These are phyloP conservation scores for Ferrisia virgata DNA, from an alignment of 2,888 invertebrate species.

Conservation along the genomic window DNA sequence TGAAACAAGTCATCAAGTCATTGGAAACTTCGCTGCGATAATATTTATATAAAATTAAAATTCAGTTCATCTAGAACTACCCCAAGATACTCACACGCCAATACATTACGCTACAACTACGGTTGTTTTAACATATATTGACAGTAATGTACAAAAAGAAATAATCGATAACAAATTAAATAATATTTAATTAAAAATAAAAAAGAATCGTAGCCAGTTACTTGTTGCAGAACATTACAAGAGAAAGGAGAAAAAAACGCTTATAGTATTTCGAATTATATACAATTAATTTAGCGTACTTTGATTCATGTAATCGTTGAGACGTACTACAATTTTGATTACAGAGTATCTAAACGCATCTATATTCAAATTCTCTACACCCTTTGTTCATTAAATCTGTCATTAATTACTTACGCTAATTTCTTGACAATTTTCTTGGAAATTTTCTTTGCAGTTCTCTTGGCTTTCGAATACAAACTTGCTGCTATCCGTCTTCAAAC, in stretches of 20 bases:
- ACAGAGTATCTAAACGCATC: neutral
- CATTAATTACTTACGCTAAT: constrained; percentile 40
- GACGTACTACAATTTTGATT: constrained; percentile 11
- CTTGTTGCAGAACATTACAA: constrained; percentile 16
- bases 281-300: constrained; percentile 2
- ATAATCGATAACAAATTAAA: constrained; percentile 9
- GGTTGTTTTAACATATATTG: neutral
- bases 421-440: constrained; percentile 37
- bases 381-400: neutral
- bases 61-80: neutral
- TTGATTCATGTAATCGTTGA: neutral
- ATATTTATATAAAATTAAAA: neutral
- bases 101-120: neutral
- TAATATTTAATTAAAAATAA: constrained; percentile 6
- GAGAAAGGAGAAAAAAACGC: neutral
- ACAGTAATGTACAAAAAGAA: constrained; percentile 10
- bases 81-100: neutral
- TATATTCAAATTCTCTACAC: neutral
- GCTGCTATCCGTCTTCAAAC: neutral
- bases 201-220: neutral
- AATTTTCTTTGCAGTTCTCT: constrained; percentile 38
- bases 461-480: constrained; percentile 31
- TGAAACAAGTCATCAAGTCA: neutral
- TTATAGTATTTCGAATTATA: constrained; percentile 22
- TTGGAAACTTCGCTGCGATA: neutral